phyloP scores from a whole-genome alignment of 2,888 invertebrate genomes.

The Ctenicera cuprea region DNA sequence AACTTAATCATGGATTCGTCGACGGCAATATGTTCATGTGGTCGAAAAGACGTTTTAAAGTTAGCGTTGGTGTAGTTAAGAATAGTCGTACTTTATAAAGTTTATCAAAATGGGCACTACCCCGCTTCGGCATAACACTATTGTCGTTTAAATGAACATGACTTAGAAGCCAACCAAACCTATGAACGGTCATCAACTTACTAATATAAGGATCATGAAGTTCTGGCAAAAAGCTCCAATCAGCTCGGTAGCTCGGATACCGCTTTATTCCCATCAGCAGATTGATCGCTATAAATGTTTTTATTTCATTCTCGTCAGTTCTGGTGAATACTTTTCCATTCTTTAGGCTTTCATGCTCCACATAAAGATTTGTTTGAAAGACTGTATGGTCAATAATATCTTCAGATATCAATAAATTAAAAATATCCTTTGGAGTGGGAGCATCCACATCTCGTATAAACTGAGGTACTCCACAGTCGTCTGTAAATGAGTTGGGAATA shows the following conservation, averaged over 20 bases:
- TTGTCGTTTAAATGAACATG: conserved; percentile 57
- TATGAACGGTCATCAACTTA: conserved; percentile 50
- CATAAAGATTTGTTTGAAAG: too few species aligned
- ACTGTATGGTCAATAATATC: too few species aligned
- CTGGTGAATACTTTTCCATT: too few species aligned
- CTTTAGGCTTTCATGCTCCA: too few species aligned
- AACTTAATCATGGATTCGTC: conserved; percentile 1
- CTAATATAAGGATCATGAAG: conserved; percentile 54
- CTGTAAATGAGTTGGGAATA: too few species aligned
- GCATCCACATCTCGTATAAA: too few species aligned
- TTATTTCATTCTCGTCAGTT: too few species aligned
- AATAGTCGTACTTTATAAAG: conserved; percentile 56
- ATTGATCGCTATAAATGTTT: conserved; percentile 54
- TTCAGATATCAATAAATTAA: too few species aligned
- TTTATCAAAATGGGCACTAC: conserved; percentile 53
- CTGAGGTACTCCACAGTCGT: too few species aligned
- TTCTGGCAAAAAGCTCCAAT: conserved; percentile 54
- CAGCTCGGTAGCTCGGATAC: conserved; percentile 57
- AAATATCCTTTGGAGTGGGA: too few species aligned
- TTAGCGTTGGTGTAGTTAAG: conserved; percentile 41
- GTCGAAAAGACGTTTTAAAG: conserved; percentile 10
- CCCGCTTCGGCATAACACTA: conserved; percentile 46
- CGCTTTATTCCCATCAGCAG: conserved; percentile 59
- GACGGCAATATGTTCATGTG: neutral
- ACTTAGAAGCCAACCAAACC: conserved; percentile 51